A percentile compares a stretch with the other conserved stretches of the same genome.
phyloP scores from a whole-genome alignment of 2,113 vertebrate species.

The Sturnira hondurensis region DNA sequence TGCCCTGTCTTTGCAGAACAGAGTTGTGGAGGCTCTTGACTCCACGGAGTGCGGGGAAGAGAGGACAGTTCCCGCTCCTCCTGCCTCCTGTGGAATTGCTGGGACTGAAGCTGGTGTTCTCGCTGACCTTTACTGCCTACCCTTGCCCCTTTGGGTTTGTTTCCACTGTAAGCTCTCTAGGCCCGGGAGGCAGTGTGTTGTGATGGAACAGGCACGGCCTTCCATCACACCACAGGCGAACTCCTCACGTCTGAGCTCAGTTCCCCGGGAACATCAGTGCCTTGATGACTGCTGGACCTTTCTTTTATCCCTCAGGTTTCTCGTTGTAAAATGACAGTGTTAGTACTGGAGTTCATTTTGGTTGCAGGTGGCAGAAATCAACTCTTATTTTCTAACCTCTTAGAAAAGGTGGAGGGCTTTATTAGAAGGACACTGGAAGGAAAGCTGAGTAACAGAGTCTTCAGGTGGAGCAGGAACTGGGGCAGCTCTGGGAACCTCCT shows the following conservation, averaged over 20 bases:
- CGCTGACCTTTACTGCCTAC: background rate
- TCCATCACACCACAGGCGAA: background rate
- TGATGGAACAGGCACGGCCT: background rate
- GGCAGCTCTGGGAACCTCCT: background rate
- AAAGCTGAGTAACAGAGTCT: background rate
- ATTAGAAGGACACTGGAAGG: background rate
- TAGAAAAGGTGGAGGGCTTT: background rate
- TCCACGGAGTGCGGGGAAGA: background rate
- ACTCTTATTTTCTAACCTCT: background rate
- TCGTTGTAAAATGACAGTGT: background rate
- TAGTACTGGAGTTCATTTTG: background rate
- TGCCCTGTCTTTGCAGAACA: background rate
- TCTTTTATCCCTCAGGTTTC: background rate
- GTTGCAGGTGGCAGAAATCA: background rate
- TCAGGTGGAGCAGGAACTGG: background rate
- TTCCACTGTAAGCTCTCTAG: background rate
- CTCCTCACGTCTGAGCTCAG: background rate
- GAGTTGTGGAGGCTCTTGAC: background rate
- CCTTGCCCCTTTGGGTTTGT: background rate
- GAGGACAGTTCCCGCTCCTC: background rate
- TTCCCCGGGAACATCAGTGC: background rate
- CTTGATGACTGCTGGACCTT: background rate
- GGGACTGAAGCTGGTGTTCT: background rate
- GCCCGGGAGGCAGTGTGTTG: background rate
- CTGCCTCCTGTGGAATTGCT: rapidly evolving